Evolutionary conservation across 2,797 vertebrate genomes (phyloP), one percentile per base, ranked within the genome.

Genomic region (Ispidina picta): DNA sequence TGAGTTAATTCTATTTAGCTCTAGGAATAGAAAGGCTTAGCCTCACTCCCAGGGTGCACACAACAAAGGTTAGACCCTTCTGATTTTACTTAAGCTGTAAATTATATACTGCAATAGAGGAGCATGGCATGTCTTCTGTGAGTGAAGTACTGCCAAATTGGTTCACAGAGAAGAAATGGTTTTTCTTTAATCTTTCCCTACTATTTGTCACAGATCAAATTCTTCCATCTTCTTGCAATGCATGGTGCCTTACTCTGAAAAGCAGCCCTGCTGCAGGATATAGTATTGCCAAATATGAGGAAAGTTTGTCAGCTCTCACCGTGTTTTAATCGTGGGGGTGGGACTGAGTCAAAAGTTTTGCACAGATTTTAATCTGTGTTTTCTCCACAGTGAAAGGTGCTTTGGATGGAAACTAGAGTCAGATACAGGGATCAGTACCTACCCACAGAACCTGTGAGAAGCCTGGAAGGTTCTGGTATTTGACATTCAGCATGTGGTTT

Each of bases 1-100:
- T 75, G 68, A 88, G n/a, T 86, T 72, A 88, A 68, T 88, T 83
- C 95, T 79, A 85, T 87, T 94, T 90, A 73, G 39, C 73, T 88
- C 65, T 48, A 95, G 69, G 76, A 89, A 43, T 2, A 94, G 52
- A 82, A 92, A 64, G 43, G 49, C 43, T 91, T 70, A 90, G 76
- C 60, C 73, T 92, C 0, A 0, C 68, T 92, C 79, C 73, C 25
- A 10, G 35, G 26, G 58, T 13, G 51, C 37, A 62, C 20, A 52
- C 44, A 74, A 85, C 56, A 84, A 68, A 86, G 26, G 51, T 76
- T 90, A 81, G 79, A 90, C 43, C 46, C 70, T 85, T 92, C 75
- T 22, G 49, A 80, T 52, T 90, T 89, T 76, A 87, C 73, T 81
- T 92, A 22, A 91, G 63, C 82, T 88, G 70, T 89, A 86, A 96